Conservation (phyloP, 2,113 vertebrate species). For the Oryzias javanicus region DNA sequence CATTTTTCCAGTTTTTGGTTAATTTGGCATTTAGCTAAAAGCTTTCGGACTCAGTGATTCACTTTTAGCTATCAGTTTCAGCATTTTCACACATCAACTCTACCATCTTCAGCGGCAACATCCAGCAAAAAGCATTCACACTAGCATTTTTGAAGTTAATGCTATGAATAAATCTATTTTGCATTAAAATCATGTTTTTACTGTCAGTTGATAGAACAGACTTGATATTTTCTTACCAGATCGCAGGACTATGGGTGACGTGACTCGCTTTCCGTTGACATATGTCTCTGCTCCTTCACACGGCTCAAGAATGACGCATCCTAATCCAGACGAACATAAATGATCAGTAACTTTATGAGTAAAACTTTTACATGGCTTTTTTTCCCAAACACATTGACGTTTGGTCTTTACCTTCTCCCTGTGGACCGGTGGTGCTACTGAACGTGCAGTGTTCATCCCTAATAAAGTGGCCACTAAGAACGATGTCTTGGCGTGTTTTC, state of each 20-base stretch:
- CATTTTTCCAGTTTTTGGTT: no score
- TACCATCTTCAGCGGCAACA: no score
- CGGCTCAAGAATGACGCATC: constrained; percentile 86
- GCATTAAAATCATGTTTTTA: no score
- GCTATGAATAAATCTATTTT: no score
- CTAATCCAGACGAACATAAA: constrained; percentile 34
- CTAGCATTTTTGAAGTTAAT: no score
- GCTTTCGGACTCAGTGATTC: no score
- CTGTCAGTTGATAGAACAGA: no score
- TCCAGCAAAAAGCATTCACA: no score
- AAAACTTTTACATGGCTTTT: not conserved
- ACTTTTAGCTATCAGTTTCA: no score
- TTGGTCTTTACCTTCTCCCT: constrained; percentile 82
- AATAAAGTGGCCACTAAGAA: constrained; percentile 96
- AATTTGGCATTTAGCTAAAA: no score
- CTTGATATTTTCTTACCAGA: constrained; percentile 78
- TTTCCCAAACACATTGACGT: not conserved
- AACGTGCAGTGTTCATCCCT: constrained; percentile 95
- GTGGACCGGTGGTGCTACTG: constrained; percentile 83
- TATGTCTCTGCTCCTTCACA: constrained; percentile 94
- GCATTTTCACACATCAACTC: no score
- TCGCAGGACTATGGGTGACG: constrained; percentile 84
- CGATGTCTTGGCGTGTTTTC: constrained; percentile 93
- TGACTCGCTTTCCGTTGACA: constrained; percentile 94
- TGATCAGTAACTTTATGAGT: not conserved